These are phyloP conservation scores for Channa argus DNA, from an alignment of 2,113 vertebrate genomes.

Conservation along the genomic window DNA sequence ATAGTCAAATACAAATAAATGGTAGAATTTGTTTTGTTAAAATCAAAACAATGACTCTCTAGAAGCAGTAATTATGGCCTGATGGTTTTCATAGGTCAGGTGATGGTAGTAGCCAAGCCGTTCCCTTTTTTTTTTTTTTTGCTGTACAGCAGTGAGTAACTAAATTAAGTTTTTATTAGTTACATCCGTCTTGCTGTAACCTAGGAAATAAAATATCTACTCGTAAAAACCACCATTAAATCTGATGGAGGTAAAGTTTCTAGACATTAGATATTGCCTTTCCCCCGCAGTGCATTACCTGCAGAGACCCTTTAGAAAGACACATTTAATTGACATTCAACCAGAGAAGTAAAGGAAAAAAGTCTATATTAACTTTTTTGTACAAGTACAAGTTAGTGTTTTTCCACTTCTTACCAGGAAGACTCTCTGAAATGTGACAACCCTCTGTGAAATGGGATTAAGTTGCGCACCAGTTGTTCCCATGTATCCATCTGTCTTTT, in stretches of 20 bases:
- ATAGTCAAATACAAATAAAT: not conserved
- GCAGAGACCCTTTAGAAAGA: conserved; percentile 11
- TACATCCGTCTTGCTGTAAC: not conserved
- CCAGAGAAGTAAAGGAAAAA: conserved; percentile 18
- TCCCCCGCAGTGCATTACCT: conserved; percentile 3
- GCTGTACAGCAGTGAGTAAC: not conserved
- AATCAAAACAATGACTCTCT: not conserved
- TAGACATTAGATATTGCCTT: not conserved
- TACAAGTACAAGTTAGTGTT: conserved; percentile 34
- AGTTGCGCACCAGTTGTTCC: conserved; percentile 19
- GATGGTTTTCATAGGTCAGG: not conserved
- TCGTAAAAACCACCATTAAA: not conserved
- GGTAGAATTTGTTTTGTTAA: no score
- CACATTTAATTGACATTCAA: conserved; percentile 18
- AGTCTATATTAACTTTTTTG: conserved; percentile 29
- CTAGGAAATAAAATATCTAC: not conserved
- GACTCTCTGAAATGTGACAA: conserved; percentile 31
- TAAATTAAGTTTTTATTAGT: not conserved
- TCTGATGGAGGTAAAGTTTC: not conserved
- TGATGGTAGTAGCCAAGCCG: no score
- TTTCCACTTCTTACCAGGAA: conserved; percentile 40
- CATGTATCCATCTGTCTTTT: conserved; percentile 9
- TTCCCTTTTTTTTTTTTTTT: not conserved
- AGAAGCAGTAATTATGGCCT: not conserved
- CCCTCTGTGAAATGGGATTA: conserved; percentile 44